Conservation (phyloP, 2,113 vertebrate genomes). For the Calyptomena viridis region DNA sequence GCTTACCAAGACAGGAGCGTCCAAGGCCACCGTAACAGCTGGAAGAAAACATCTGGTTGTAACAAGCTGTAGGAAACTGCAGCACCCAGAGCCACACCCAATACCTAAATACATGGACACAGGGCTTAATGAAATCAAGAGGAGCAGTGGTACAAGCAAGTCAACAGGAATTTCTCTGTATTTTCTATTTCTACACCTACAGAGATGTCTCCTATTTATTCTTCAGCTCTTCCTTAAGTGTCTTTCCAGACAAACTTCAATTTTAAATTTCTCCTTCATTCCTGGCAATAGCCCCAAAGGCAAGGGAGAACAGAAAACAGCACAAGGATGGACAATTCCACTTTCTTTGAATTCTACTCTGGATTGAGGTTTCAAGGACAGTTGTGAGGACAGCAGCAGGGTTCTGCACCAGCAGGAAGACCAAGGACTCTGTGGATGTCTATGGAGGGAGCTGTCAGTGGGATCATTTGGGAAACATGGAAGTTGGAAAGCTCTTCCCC, state of each 20-base stretch:
- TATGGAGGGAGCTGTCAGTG: not conserved
- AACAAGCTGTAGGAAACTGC: not conserved
- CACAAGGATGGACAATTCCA: not conserved
- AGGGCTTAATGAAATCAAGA: not conserved
- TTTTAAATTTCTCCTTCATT: not conserved
- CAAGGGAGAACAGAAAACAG: not conserved
- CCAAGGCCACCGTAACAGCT: conserved; percentile 90
- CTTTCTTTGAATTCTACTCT: not conserved
- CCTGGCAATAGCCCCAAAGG: not conserved
- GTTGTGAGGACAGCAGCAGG: not conserved
- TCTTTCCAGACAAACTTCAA: not conserved
- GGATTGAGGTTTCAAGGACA: not conserved
- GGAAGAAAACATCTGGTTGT: conserved; percentile 23
- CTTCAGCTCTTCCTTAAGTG: not conserved
- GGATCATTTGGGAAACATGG: not conserved
- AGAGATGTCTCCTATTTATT: not conserved
- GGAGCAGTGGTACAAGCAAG: not conserved
- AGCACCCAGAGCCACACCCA: not conserved
- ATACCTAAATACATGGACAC: accelerated
- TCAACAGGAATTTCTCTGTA: not conserved
- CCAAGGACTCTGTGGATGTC: not conserved
- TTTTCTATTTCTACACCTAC: not conserved
- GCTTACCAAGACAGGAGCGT: conserved; percentile 85
- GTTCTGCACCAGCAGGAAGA: not conserved
- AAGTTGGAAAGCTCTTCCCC: not conserved